Evolutionary conservation across 2,113 vertebrate genomes (phyloP), one percentile per base, ranked within the genome.

Genomic region (Equus przewalskii): DNA sequence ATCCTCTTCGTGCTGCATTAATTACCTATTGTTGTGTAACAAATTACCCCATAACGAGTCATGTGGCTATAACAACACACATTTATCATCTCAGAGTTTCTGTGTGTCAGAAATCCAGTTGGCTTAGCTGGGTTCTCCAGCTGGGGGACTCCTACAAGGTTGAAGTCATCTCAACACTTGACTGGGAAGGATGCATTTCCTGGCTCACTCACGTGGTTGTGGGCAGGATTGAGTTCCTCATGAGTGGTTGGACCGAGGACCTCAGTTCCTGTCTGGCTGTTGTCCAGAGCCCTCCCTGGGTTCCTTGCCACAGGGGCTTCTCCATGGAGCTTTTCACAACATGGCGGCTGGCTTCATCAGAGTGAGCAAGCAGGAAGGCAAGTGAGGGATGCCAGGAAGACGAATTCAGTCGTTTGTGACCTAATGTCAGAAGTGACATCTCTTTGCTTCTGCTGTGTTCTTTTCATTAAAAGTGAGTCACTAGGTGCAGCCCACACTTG

Each of bases 341-440:
- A 21, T 0, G 6, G 21, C 3, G 6, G 54, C 21, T 6, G 12
- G 24, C 69, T 33, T 84, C 14, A 0, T 22, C n/a, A 30, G 6
- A 30, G 9, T n/a, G 49, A 18, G 3, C 44, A 5, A 41, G 22
- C 4, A 1, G 1, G 6, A 46, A 28, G 15, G 2, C 13, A 8
- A 18, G 33, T 1, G 30, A n/a, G 41, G 7, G 69, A 41, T 10
- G 36, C 14, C 3, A 0, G n/a, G 30, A 30, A n/a, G 14, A 49
- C 0, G 4, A 56, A 36, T 15, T 22, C 60, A 7, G 54, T 19
- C 56, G 49, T 49, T 16, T 26, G 60, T 54, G 18, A 16, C 72
- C 28, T 36, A 6, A 6, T 44, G 49, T 83, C 41, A 26, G 60
- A 62, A 10, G 9, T 13, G n/a, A 51, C 9, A 16, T 26, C 11